Base-by-base conservation (phyloP, 1,140 invertebrate genomes). In the Goniozus legneri region DNA sequence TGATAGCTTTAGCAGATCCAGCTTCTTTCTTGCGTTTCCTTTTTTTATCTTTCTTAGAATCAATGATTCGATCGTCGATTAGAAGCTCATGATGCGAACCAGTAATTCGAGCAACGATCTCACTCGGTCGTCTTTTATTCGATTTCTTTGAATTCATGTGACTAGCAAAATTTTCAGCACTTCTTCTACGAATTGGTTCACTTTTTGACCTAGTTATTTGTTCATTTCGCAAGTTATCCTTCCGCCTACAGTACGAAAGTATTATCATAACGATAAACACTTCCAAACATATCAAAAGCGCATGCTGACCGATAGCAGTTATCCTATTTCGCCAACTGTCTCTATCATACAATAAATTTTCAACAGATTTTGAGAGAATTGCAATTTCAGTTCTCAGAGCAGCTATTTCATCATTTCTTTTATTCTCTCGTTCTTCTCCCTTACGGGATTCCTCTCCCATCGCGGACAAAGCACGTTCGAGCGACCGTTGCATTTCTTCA, bases 401-500 rank as follows among this genome's bases (percentile, higher is more conserved):
- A 0, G 70, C 62, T 56, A 84, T 79, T 58, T 86, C 84, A 46
- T 86, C 82, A n/a, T 81, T 50, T 39, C 81, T 80, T 44, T 81
- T 79, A 37, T 80, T 76, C 55, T 89, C 86, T 20, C 82, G 77
- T 52, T 90, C 87, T 41, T 85, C 82, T 22, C 81, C 80, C 52
- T 83, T 83, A 30, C 80, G 80, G 10, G 82, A 82, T 57, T 90
- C 85, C 51, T 91, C 89, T 33, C 82, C 84, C 67, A 92, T 79
- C 14, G 84, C 82, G 2, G 78, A 73, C 32, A 91, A 80, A 0
- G 90, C 91, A 51, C 89, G 86, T 57, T 94, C 89, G 44, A 95
- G 82, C 3, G 87, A 84, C 46, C 83, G 82, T 67, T 93, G 89
- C 83, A 94, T 90, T 65, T 97, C 94, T 70, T 98, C 95, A 21